phyloP scores from a whole-genome alignment of 2,797 vertebrate genomes.

The Xyrichtys novacula region DNA sequence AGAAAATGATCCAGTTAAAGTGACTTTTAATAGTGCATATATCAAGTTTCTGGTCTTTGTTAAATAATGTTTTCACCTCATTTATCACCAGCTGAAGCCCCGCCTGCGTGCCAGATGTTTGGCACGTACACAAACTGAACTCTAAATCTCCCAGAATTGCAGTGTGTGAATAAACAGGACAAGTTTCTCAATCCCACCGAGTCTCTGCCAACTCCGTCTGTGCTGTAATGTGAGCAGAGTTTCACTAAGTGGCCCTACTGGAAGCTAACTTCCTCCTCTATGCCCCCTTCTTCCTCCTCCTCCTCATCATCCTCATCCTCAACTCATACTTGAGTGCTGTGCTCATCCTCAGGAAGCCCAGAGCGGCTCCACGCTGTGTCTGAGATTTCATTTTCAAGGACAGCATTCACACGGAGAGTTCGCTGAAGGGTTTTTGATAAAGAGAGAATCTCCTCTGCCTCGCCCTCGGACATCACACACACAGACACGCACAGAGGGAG shows the following conservation, averaged over 20 bases:
- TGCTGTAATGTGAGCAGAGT: constrained; percentile 46
- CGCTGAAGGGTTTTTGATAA: constrained; percentile 49
- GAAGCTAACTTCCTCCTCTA: background rate
- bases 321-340: constrained; percentile 52
- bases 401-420: constrained; percentile 50
- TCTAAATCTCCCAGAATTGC: constrained; percentile 22
- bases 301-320: background rate
- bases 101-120: constrained; percentile 50
- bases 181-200: constrained; percentile 40
- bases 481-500: constrained; percentile 70
- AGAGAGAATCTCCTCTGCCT: constrained; percentile 41
- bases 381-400: constrained; percentile 54
- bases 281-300: background rate
- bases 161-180: constrained; percentile 46
- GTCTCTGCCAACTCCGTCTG: constrained; percentile 24
- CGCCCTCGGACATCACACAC: constrained; percentile 35
- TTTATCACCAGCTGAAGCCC: constrained; percentile 31
- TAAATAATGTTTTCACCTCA: constrained; percentile 2
- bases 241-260: constrained; percentile 40
- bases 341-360: constrained; percentile 60
- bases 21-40: constrained; percentile 3
- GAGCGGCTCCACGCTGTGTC: constrained; percentile 28
- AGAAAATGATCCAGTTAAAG: background rate
- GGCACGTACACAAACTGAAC: constrained; percentile 14
- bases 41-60: background rate